These are phyloP conservation scores for Hypocryptadius cinnamomeus DNA, from an alignment of 2,113 vertebrate species.

Conservation along the genomic window DNA sequence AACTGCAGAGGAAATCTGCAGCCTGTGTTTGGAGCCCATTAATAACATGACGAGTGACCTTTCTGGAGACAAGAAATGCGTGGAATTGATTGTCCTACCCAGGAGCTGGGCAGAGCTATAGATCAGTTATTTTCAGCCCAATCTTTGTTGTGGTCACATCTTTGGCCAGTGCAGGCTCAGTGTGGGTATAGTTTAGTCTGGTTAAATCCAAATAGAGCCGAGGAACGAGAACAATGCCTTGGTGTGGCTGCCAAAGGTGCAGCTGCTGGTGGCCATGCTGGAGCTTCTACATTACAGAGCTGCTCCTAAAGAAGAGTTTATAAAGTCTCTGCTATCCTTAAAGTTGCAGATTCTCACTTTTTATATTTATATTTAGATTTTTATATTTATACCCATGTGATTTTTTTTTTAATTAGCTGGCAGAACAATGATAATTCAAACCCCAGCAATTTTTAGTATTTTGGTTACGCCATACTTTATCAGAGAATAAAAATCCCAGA, in stretches of 20 bases:
- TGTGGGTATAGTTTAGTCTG: background rate
- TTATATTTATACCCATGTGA: rapidly evolving
- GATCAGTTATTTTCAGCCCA: background rate
- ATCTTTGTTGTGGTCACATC: background rate
- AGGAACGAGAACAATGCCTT: background rate
- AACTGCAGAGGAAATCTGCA: constrained; percentile 7
- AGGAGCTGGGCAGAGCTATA: background rate
- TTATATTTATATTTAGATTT: background rate
- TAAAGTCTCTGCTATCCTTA: background rate
- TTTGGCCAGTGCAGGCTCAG: background rate
- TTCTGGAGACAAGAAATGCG: constrained; percentile 10
- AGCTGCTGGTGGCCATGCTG: background rate
- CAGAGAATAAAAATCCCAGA: background rate
- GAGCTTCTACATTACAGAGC: background rate
- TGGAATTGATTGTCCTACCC: constrained; percentile 20
- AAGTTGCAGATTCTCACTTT: background rate
- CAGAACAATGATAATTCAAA: background rate
- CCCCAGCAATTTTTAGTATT: background rate
- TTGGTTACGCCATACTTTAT: background rate
- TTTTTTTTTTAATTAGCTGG: background rate
- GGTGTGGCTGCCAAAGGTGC: background rate
- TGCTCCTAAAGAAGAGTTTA: background rate
- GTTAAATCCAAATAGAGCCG: background rate
- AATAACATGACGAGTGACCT: constrained; percentile 40
- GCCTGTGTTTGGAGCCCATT: background rate